Evolutionary conservation across 2,113 vertebrate species (phyloP), one percentile per base, ranked within the genome.

Genomic region (Apistogramma diplotaenia): DNA sequence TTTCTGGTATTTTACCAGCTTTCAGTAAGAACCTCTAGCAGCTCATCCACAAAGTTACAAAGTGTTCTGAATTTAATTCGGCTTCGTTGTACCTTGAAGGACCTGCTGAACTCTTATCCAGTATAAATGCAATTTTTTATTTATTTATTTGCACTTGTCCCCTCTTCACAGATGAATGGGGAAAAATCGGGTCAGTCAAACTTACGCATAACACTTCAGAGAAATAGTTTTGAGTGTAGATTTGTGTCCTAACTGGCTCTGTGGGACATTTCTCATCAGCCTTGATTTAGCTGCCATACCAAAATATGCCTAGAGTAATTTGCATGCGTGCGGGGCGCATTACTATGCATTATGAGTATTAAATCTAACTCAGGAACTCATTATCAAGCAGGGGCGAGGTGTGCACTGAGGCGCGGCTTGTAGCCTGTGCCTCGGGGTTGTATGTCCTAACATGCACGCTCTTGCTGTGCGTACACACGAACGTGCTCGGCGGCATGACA

Each of bases 401-500:
- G 60, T 46, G 4, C 49, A 31, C 37, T 58, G 37, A 18, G 62
- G 54, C 13, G 51, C 46, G 62, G 62, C 62, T 49, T 6, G 3
- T 29, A 65, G 70, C 58, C 15, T 23, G 51, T 0, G 29, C 73
- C 80, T 70, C 35, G 49, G 85, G 85, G 54, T 25, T 46, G 7
- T n/a, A 5, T 56, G 40, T 57, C 51, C 33, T 43, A 43, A 58
- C 60, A 4, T n/a, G 46, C 73, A 46, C 37, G 57, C 29, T 23
- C 53, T 51, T 54, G 70, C 56, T 71, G 46, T 67, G 60, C 21
- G n/a, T n/a, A 18, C 27, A n/a, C 74, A 78, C 78, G 0, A 25
- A 6, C 40, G 2, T 3, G 59, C 76, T 84, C 83, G 82, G 81
- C 84, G 79, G 57, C 83, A 78, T 53, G 79, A 81, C 85, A 90